Conservation (phyloP, 2,113 vertebrate species). For the Anguilla japonica region DNA sequence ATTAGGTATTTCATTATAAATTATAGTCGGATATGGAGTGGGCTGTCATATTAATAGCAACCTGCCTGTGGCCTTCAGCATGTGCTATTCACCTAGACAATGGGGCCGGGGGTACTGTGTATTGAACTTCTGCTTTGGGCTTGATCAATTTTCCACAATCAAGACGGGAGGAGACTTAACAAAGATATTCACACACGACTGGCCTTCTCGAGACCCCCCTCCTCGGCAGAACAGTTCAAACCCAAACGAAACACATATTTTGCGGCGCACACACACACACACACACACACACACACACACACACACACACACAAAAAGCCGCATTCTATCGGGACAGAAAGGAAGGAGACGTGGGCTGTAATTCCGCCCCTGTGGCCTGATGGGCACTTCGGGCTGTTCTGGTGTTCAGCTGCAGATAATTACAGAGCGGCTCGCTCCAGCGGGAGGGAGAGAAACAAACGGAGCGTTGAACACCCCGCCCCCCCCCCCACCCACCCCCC, state of each 20-base stretch:
- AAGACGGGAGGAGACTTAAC: slow-evolving; percentile 82
- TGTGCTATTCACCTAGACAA: slow-evolving; percentile 89
- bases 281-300: neutral
- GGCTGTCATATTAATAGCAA: slow-evolving; percentile 94
- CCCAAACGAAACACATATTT: slow-evolving; percentile 80
- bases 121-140: slow-evolving; percentile 88
- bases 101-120: slow-evolving; percentile 80
- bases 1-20: slow-evolving; percentile 95
- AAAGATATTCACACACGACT: slow-evolving; percentile 83
- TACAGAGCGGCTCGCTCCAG: slow-evolving; percentile 66
- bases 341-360: slow-evolving; percentile 76
- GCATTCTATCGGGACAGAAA: slow-evolving; percentile 56
- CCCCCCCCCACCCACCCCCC: neutral
- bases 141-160: slow-evolving; percentile 94
- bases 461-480: slow-evolving; percentile 23
- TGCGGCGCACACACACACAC: slow-evolving; percentile 59
- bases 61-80: slow-evolving; percentile 83
- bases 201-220: slow-evolving; percentile 76
- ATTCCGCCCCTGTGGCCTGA: slow-evolving; percentile 84
- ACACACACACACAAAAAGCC: neutral
- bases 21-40: slow-evolving; percentile 91
- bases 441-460: slow-evolving; percentile 51
- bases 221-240: slow-evolving; percentile 80
- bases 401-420: slow-evolving; percentile 93
- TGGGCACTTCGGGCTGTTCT: slow-evolving; percentile 82